Percentiles rank a stretch among this genome's conserved stretches.
Evolutionary conservation across 1,140 invertebrate genomes (phyloP).

Genomic region (Mylabris phalerata): DNA sequence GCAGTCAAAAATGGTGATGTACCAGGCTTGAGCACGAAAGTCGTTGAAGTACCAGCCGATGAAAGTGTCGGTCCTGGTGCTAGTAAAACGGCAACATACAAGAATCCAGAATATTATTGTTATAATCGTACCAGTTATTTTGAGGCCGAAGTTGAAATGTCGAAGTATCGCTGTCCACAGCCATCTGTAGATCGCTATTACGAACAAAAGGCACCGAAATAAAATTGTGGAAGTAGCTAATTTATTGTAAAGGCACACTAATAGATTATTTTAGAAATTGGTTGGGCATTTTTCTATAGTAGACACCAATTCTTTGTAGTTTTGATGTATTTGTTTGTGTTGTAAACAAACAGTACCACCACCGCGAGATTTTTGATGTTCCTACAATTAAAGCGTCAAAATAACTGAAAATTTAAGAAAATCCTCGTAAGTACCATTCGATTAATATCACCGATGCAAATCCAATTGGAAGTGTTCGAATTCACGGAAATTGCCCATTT

Average conservation of each 20-base stretch:
- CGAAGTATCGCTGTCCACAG: constrained; percentile 65
- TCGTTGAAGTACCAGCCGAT: constrained; percentile 48
- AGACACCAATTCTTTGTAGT: constrained; percentile 18
- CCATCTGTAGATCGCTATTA: constrained; percentile 47
- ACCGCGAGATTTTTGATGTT: constrained; percentile 66
- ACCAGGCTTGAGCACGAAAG: constrained; percentile 55
- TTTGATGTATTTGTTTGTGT: constrained; percentile 22
- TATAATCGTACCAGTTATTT: constrained; percentile 72
- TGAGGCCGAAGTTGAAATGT: constrained; percentile 80
- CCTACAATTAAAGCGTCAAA: constrained; percentile 44
- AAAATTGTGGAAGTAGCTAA: constrained; percentile 13
- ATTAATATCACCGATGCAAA: constrained; percentile 91
- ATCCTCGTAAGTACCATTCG: constrained; percentile 58
- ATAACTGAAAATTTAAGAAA: constrained; percentile 9
- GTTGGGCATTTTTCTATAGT: constrained; percentile 12
- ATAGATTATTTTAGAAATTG: constrained; percentile 7
- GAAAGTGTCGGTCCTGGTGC: constrained; percentile 63
- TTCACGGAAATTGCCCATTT: constrained; percentile 78
- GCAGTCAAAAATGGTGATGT: constrained; percentile 42
- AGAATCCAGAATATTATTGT: constrained; percentile 81
- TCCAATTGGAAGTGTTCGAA: constrained; percentile 51
- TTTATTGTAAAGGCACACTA: constrained; percentile 8
- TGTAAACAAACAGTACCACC: constrained; percentile 72
- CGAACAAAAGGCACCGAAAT: neutral
- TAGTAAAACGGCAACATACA: constrained; percentile 63